Evolutionary conservation across 2,888 invertebrate genomes (phyloP), one percentile per base, ranked within the genome.

Genomic region (Atherix ibis): DNA sequence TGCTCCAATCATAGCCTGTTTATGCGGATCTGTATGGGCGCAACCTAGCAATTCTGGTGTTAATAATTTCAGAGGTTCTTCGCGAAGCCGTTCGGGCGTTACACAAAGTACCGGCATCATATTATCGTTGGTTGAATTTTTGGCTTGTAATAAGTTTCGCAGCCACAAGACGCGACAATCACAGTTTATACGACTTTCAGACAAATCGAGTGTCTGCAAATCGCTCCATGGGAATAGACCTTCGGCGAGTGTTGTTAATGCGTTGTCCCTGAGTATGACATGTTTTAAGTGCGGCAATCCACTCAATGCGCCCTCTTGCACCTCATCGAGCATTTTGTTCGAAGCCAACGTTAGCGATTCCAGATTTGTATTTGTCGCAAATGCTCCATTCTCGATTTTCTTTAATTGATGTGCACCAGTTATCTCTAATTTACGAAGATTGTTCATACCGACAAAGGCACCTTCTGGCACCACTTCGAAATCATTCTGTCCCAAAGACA

Each of bases 161-260:
- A 88, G 65, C 87, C 87, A 88, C 37, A 82, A 58, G 18, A 87
- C 58, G 40, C 75, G 73, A 50, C 88, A 88, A 50, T 80, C 79
- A 54, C 88, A 88, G 38, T 72, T 66, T 32, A 88, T 65, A 1
- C 84, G 84, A 51, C 87, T 87, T 49, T 85, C 84, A 3, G 80
- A 76, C 24, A 88, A 64, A 50, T 85, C 85, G 13, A 88, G 56
- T 13, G 72, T 70, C 31, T 74, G 69, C 22, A 87, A 60, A 49
- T 83, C 84, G 43, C 72, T 74, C 69, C 84, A 87, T 16, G 81
- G 73, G 25, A 83, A 76, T 31, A 83, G 69, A 0, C 77, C 73
- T 56, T 87, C 85, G n/a, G 78, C 71, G 39, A 88, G 65, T 4
- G 73, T 71, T 38, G 69, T 67, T 44, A 87, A 71, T 3, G 77